Evolutionary conservation across 2,797 vertebrate genomes (phyloP), one percentile per base, ranked within the genome.

Genomic region (Gymnoscopelus microlampas): DNA sequence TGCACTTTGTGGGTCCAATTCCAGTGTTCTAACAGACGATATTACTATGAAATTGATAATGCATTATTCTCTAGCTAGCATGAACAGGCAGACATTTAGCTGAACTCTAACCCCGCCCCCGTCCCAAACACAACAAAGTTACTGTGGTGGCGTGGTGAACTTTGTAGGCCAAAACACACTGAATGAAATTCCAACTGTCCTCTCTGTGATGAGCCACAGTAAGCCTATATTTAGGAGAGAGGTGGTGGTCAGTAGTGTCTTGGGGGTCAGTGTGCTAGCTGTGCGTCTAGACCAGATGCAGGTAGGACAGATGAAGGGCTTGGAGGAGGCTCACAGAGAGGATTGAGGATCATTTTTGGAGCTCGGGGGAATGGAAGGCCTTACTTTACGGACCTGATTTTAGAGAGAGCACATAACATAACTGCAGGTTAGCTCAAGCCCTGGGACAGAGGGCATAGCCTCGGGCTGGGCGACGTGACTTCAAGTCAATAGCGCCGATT

Each of bases 351-450:
- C 73, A 80, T 77, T 86, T 87, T 75, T 63, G 68, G 78, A 77
- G 78, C 71, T 84, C 66, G 59, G 71, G 71, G 62, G 71, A 44
- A 79, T 79, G 58, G 60, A 74, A 66, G 62, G 39, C 70, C 75
- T 90, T 88, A 83, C 14, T 66, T 63, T 69, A 72, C 67, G 57
- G 26, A 29, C 26, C 26, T 29, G 26, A 29, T 77, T 85, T 78
- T 83, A 70, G 73, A 79, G 73, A 79, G 83, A 76, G 64, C 68
- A 81, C 80, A 83, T 89, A 88, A 87, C 62, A 84, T 89, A 88
- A 87, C 62, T 70, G 75, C 78, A 73, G 60, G 80, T 82, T 76
- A 75, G 71, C 79, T 70, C 70, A 71, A 64, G 73, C 15, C 51
- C 65, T 39, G 60, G 85, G 81, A 91, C 78, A 73, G 55, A 29